Conservation (phyloP, 2,797 vertebrate species). For the Podarcis lilfordi region DNA sequence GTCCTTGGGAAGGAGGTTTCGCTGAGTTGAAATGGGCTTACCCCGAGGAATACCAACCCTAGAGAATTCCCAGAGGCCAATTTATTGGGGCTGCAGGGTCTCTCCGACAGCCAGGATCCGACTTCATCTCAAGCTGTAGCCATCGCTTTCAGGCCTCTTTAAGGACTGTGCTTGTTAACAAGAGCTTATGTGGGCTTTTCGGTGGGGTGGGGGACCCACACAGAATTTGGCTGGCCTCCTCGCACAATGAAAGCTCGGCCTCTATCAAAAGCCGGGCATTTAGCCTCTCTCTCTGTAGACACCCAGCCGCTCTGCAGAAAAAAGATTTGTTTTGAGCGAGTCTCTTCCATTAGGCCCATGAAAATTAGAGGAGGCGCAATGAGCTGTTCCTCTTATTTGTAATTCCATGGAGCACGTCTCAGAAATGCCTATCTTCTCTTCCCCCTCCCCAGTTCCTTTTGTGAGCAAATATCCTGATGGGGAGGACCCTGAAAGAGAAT, state of each 20-base stretch:
- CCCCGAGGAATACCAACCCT: background rate
- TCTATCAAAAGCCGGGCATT: background rate
- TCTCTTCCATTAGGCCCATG: background rate
- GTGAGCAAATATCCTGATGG: background rate
- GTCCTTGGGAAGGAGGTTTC: background rate
- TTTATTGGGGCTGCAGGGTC: too few relatives aligned
- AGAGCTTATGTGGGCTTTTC: background rate
- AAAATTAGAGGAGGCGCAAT: background rate
- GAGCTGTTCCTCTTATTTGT: rapidly evolving
- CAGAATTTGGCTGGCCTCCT: background rate
- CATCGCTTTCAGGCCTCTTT: background rate
- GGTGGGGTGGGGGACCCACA: background rate
- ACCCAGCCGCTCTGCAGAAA: background rate
- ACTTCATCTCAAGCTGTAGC: background rate
- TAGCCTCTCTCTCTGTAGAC: background rate
- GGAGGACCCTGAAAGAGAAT: background rate
- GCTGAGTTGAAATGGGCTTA: background rate
- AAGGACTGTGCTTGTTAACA: background rate
- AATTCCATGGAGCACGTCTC: background rate
- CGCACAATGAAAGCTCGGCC: background rate
- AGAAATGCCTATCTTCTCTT: background rate
- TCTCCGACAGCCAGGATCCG: background rate
- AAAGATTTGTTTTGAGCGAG: background rate
- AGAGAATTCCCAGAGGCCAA: background rate
- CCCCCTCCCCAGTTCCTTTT: too few relatives aligned